Conservation (phyloP, 2,797 vertebrate species). For the Pantherophis vulpinus region DNA sequence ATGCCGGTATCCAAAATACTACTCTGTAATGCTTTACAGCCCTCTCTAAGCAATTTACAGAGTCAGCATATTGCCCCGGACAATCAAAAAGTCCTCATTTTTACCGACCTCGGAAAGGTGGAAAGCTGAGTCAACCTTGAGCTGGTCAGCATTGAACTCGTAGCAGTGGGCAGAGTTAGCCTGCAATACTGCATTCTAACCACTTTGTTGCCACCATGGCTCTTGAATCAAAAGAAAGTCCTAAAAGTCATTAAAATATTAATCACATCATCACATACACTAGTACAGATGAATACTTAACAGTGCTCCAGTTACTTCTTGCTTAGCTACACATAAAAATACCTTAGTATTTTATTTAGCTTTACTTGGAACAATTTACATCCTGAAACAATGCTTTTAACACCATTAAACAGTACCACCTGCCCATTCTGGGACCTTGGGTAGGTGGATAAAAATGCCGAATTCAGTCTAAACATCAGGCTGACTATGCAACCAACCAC, state of each 20-base stretch:
- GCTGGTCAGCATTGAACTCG: background rate
- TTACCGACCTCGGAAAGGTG: background rate
- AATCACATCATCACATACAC: constrained; percentile 27
- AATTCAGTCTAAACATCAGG: background rate
- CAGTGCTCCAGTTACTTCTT: constrained; percentile 23
- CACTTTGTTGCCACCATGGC: background rate
- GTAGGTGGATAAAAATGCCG: background rate
- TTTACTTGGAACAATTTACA: background rate
- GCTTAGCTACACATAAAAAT: background rate
- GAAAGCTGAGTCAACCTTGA: background rate
- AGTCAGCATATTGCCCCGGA: background rate
- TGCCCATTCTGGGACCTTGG: background rate
- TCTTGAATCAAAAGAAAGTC: constrained; percentile 46
- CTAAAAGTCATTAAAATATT: constrained; percentile 51
- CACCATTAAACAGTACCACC: background rate
- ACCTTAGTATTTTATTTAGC: background rate
- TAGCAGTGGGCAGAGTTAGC: background rate
- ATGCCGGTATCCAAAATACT: no score
- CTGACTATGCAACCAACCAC: background rate
- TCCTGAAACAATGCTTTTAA: background rate
- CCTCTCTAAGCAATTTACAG: background rate
- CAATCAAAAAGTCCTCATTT: background rate
- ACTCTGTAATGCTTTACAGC: background rate
- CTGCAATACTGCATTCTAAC: background rate
- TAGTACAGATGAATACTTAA: background rate